phyloP scores from a whole-genome alignment of 2,888 invertebrate species.

The Galeruca laticollis region DNA sequence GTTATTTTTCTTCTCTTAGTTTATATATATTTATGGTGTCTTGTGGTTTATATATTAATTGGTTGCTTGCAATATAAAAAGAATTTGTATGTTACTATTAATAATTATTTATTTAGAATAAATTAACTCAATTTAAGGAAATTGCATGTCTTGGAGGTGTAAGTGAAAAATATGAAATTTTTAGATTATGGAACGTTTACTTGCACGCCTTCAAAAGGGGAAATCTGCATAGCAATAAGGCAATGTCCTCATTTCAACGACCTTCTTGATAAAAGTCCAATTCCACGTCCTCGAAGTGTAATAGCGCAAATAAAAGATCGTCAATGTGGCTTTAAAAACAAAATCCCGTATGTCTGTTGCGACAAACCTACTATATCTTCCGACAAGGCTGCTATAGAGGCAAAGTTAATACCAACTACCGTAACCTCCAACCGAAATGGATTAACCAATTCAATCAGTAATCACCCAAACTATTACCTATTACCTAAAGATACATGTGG shows the following conservation, averaged over 20 bases:
- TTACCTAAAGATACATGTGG: slow-evolving; percentile 71
- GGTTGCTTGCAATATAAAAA: too few relatives aligned
- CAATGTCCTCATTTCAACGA: slow-evolving; percentile 59
- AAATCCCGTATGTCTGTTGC: slow-evolving; percentile 72
- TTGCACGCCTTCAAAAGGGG: slow-evolving; percentile 52
- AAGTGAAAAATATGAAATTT: background rate
- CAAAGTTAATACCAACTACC: background rate
- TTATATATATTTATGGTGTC: too few relatives aligned
- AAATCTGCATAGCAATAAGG: slow-evolving; percentile 56
- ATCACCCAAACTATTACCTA: slow-evolving; percentile 63
- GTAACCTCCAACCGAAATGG: slow-evolving; percentile 3
- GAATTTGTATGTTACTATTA: too few relatives aligned
- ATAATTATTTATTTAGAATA: too few relatives aligned
- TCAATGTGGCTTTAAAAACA: slow-evolving; percentile 65
- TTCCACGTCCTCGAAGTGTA: slow-evolving; percentile 57
- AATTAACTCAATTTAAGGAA: too few relatives aligned
- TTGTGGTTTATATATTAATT: too few relatives aligned
- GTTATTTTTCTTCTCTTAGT: too few relatives aligned
- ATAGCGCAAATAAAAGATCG: slow-evolving; percentile 54
- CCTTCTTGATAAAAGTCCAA: slow-evolving; percentile 54
- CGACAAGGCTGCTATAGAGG: slow-evolving; percentile 3
- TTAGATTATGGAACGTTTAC: slow-evolving; percentile 39
- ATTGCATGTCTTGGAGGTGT: background rate
- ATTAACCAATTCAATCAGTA: slow-evolving; percentile 22
- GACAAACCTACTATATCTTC: slow-evolving; percentile 34